Evolutionary conservation across 2,113 vertebrate species (phyloP).

Genomic region (Rhinopithecus roxellana): DNA sequence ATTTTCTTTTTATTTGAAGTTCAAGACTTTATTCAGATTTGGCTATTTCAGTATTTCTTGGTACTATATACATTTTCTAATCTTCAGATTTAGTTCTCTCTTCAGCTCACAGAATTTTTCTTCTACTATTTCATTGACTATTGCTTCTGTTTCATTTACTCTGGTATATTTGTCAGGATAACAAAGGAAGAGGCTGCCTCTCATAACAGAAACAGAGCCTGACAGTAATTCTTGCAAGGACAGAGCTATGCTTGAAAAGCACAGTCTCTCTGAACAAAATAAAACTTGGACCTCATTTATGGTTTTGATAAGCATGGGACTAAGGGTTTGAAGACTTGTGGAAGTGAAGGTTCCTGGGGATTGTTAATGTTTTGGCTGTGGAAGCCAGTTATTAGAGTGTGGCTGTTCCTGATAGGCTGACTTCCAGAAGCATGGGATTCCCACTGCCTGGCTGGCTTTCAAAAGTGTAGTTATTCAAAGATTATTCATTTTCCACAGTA

Average conservation of each 20-base stretch:
- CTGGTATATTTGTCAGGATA: not conserved
- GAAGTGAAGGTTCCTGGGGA: not conserved
- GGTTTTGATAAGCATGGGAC: not conserved
- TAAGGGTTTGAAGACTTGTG: not conserved
- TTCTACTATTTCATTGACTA: not conserved
- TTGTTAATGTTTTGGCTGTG: not conserved
- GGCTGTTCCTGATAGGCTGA: not conserved
- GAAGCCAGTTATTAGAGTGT: no score
- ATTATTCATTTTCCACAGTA: not conserved
- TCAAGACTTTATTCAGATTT: not conserved
- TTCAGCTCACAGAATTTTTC: not conserved
- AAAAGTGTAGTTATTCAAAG: not conserved
- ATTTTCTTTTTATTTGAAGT: not conserved
- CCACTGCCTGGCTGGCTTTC: not conserved
- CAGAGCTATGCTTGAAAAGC: not conserved
- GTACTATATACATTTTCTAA: not conserved
- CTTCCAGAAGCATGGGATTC: not conserved
- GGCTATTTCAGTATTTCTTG: not conserved
- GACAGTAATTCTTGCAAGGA: not conserved
- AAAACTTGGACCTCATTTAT: rapidly evolving
- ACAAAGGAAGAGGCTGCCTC: not conserved
- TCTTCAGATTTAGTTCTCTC: not conserved
- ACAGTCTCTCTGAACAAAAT: not conserved
- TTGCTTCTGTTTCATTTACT: not conserved
- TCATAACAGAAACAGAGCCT: not conserved